A percentile compares a stretch with the other conserved stretches of the same genome.
Evolutionary conservation across 2,888 invertebrate genomes (phyloP).

Genomic region (Apotomis capreana): DNA sequence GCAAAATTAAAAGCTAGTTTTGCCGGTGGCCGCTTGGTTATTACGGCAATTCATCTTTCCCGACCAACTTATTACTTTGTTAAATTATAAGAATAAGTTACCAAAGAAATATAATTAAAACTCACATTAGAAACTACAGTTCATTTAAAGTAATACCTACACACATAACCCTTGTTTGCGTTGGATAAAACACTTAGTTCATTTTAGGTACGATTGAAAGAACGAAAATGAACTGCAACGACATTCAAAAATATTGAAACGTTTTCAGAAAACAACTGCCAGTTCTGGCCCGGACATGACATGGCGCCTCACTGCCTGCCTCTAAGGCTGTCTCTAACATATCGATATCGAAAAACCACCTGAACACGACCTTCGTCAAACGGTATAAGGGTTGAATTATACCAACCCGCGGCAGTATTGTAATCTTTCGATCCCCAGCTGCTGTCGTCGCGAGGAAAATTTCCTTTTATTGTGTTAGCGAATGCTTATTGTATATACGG

Average conservation of each 20-base stretch:
- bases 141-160: too few species aligned
- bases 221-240: constrained; percentile 14
- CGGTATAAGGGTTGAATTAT: constrained; percentile 61
- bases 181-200: neutral
- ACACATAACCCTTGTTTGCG: too few species aligned
- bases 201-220: constrained; percentile 18
- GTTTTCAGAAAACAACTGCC: constrained; percentile 57
- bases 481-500: constrained; percentile 76
- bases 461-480: constrained; percentile 77
- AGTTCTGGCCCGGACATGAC: constrained; percentile 59
- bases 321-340: constrained; percentile 56
- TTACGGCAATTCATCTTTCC: too few species aligned
- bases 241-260: constrained; percentile 44
- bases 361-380: constrained; percentile 53
- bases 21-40: too few species aligned
- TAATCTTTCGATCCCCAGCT: constrained; percentile 63
- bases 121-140: too few species aligned
- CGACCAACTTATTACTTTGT: too few species aligned
- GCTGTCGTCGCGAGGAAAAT: constrained; percentile 66
- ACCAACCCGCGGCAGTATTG: constrained; percentile 54
- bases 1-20: neutral
- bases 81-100: too few species aligned
- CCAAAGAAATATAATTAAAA: too few species aligned
- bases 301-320: constrained; percentile 56
- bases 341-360: constrained; percentile 49